Evolutionary conservation across 2,113 vertebrate genomes (phyloP), one percentile per base, ranked within the genome.

Genomic region (Mixornis gularis): DNA sequence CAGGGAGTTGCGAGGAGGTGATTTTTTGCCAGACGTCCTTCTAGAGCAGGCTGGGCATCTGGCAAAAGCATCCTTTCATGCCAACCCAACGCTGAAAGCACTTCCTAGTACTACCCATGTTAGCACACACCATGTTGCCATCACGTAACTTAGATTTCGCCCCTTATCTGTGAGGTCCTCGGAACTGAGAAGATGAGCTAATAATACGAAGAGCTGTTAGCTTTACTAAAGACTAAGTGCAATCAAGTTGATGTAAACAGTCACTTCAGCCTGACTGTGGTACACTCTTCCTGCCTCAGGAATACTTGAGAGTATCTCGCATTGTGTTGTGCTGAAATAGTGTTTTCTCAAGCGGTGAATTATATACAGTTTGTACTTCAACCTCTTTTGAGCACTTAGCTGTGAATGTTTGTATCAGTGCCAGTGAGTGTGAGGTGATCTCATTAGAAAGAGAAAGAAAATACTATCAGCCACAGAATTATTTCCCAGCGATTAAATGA

Each of bases 301-400:
- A 97, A 96, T 96, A 92, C 96, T 97, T 96, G 95, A 97, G 96
- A 96, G 91, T 92, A 97, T 96, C 96, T 97, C 44, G 62, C 94
- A 95, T 96, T 97, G 94, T 97, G 94, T 90, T 93, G 92, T 69
- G 92, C 90, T 97, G 95, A 97, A 97, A 96, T 78, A 55, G 65
- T 63, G 85, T 97, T 97, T 97, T 97, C 95, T 96, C 90, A 97
- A 96, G 93, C 96, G 17, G 92, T 96, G 96, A 97, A 97, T 97
- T 97, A 97, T 95, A 96, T 94, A 95, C 95, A 95, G 92, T 97
- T 97, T 97, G 95, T 97, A 94, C 94, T 96, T 90, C 86, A 95
- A 87, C 90, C 96, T 96, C 96, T 97, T 97, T 94, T 95, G 91
- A 97, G 96, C 96, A 97, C 96, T 97, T 96, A 93, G 91, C 96